Evolutionary conservation across 2,888 invertebrate genomes (phyloP).

Genomic region (Maniola hyperantus): DNA sequence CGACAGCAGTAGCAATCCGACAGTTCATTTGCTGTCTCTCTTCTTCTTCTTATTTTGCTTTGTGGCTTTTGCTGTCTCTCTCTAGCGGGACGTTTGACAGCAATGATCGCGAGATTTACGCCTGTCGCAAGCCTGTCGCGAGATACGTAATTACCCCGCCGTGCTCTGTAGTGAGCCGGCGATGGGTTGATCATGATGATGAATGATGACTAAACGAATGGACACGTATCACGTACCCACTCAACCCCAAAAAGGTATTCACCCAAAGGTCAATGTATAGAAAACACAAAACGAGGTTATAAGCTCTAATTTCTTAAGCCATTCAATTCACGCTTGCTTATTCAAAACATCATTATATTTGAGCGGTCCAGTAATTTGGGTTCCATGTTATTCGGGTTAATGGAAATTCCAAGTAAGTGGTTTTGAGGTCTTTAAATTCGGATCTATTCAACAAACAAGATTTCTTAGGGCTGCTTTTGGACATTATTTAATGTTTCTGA

Average conservation of each 20-base stretch:
- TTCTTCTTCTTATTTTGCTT: too few species aligned
- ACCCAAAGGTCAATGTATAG: not conserved
- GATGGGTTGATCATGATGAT: too few species aligned
- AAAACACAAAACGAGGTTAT: constrained; percentile 5
- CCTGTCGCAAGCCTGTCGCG: too few species aligned
- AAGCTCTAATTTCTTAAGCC: constrained; percentile 22
- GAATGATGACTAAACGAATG: too few species aligned
- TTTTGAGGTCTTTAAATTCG: constrained; percentile 25
- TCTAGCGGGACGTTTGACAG: too few species aligned
- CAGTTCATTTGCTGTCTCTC: too few species aligned
- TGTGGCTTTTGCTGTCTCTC: too few species aligned
- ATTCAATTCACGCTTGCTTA: constrained; percentile 20
- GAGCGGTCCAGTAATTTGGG: constrained; percentile 23
- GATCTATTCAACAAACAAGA: constrained; percentile 24
- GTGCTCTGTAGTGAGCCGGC: too few species aligned
- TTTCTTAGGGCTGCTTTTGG: constrained; percentile 19
- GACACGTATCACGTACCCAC: not conserved
- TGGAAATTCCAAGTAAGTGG: constrained; percentile 28
- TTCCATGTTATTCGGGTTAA: constrained; percentile 23
- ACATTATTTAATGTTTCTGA: constrained; percentile 17
- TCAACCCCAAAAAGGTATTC: not conserved
- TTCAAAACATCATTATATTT: constrained; percentile 24
- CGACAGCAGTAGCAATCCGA: too few species aligned
- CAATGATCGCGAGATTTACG: too few species aligned
- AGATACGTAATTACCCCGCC: too few species aligned